Base-by-base conservation (phyloP, 2,113 vertebrate genomes). In the Tenebrosternarchus preto region DNA sequence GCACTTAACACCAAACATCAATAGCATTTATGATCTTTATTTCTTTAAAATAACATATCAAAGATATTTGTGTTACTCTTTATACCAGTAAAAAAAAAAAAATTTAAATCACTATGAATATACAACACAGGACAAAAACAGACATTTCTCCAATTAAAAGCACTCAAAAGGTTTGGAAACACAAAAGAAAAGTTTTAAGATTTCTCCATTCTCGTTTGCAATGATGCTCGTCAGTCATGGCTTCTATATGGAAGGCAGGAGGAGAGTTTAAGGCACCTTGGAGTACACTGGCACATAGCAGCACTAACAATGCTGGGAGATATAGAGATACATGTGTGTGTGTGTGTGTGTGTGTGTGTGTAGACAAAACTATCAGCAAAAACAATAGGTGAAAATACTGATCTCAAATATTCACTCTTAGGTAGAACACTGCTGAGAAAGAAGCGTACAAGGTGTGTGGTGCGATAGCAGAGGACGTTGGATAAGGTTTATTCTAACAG, bases 21-120 rank as follows among this genome's bases (percentile, higher is more conserved):
- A 79, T 59, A 50, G 25, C 4, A 50, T 79, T 74, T 76, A 72
- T 0, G 31, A 82, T 73, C 78, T 95, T 98, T 99, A 98, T 98
- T 99, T 96, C 84, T 86, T 96, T 95, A 95, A 97, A 98, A 97
- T 95, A 91, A 94, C 93, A 91, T 94, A 94, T 93, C 93, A 96
- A 97, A 95, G 90, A 89, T 81, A 88, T 87, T 76, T 89, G 88
- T 91, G 85, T 90, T 90, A 93, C 91, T 88, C 94, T 95, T 93
- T 95, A 92, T 91, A 90, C 85, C 90, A 90, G 87, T 93, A 97
- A 93, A 97, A 98, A 93, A 88, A 95, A 90, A n/a, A n/a, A n/a
- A n/a, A n/a, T n/a, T 89, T 4, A 55, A 91, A 92, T 91, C 92
- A 92, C 87, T 92, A 94, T 91, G 95, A 93, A 94, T 93, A 94